Evolutionary conservation across 2,113 vertebrate genomes (phyloP).

Genomic region (Callorhinus ursinus): DNA sequence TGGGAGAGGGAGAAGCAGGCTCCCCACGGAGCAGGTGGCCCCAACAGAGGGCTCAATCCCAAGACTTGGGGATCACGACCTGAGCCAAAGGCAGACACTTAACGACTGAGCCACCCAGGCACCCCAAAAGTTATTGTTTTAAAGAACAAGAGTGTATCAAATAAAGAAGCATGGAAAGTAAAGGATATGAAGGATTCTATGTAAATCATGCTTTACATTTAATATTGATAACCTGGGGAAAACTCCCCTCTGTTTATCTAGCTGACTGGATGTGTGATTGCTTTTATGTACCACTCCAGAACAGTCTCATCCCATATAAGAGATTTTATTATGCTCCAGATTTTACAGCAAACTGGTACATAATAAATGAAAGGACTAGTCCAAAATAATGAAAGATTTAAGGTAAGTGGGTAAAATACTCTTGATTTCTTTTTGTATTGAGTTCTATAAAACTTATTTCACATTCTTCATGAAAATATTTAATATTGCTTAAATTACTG

Average conservation of each 20-base stretch:
- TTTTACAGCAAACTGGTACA: background rate
- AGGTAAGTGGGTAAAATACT: background rate
- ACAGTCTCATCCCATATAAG: background rate
- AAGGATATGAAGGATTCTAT: background rate
- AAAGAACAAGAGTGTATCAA: background rate
- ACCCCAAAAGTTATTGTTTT: background rate
- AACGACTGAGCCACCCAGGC: too few relatives aligned
- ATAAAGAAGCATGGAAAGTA: background rate
- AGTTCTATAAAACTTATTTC: background rate
- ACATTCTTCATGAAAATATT: background rate
- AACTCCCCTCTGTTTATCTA: background rate
- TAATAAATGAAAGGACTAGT: background rate
- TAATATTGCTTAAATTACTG: background rate
- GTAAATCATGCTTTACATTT: background rate
- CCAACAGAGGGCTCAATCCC: too few relatives aligned
- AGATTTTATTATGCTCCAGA: constrained; percentile 1
- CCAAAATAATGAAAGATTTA: background rate
- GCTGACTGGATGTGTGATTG: background rate
- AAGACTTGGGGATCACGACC: too few relatives aligned
- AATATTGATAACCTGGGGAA: background rate
- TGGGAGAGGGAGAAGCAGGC: too few relatives aligned
- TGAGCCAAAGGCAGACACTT: too few relatives aligned
- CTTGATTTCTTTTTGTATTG: background rate
- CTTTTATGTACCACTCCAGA: background rate
- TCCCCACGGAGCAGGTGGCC: too few relatives aligned